Evolutionary conservation across 2,797 vertebrate species (phyloP).

Genomic region (Okamejei kenojei): DNA sequence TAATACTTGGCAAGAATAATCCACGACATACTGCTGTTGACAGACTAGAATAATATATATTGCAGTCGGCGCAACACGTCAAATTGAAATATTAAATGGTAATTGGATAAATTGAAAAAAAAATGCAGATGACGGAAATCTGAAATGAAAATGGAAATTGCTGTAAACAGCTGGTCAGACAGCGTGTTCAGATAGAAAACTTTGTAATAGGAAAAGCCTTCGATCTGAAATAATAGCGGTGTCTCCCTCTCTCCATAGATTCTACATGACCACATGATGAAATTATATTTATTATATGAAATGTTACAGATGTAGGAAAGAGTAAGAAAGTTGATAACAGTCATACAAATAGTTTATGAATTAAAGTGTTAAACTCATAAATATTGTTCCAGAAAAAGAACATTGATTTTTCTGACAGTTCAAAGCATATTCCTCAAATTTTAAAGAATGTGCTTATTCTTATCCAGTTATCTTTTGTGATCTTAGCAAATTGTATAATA

Average conservation of each 20-base stretch:
- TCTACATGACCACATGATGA: no score
- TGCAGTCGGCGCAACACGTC: background rate
- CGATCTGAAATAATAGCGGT: no score
- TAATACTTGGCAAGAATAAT: background rate
- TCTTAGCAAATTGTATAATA: background rate
- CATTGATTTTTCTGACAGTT: background rate
- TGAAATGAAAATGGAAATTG: no score
- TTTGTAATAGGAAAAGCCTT: no score
- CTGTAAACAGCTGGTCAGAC: no score
- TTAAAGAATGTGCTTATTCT: background rate
- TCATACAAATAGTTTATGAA: background rate
- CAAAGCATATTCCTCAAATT: background rate
- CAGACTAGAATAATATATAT: background rate
- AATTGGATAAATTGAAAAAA: background rate
- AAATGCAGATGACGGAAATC: no score
- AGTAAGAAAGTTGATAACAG: background rate
- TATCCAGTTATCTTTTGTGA: no score
- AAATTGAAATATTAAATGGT: background rate
- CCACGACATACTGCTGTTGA: background rate
- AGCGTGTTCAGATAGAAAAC: no score
- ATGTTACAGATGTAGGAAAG: background rate
- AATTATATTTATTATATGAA: no score
- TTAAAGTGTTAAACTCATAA: background rate
- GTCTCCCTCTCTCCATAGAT: no score
- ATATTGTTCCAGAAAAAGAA: background rate